Evolutionary conservation across 2,888 invertebrate genomes (phyloP).

Genomic region (Parapristionchus giblindavisi): DNA sequence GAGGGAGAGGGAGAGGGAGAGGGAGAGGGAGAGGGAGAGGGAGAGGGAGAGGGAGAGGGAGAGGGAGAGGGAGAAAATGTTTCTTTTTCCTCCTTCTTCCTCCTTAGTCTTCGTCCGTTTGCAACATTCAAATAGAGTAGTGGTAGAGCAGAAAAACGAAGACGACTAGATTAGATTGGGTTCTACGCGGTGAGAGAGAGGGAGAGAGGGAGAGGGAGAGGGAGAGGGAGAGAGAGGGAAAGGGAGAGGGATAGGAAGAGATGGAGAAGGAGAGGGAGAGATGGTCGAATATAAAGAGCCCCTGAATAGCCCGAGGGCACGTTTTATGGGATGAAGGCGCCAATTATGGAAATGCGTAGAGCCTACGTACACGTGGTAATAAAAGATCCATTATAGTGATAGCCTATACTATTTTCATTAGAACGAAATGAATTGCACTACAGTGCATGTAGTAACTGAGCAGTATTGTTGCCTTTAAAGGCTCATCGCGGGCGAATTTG

Average conservation of each 20-base stretch:
- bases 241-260: slow-evolving; percentile 5
- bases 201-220: neutral
- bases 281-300: slow-evolving; percentile 30
- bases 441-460: too few species aligned
- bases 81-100: neutral
- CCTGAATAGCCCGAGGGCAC: slow-evolving; percentile 51
- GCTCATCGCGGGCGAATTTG: too few species aligned
- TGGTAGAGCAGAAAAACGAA: neutral
- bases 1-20: neutral
- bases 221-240: slow-evolving; percentile 15
- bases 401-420: too few species aligned
- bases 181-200: neutral
- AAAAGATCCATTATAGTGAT: too few species aligned
- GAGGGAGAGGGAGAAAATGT: neutral
- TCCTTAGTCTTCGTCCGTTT: neutral
- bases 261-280: slow-evolving; percentile 42
- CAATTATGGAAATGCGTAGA: too few species aligned
- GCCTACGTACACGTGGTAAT: too few species aligned
- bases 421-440: too few species aligned
- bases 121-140: neutral
- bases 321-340: too few species aligned
- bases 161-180: neutral
- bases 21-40: neutral
- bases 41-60: neutral
- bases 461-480: too few species aligned